Conservation (phyloP, 2,113 vertebrate genomes). For the Mirza zaza region DNA sequence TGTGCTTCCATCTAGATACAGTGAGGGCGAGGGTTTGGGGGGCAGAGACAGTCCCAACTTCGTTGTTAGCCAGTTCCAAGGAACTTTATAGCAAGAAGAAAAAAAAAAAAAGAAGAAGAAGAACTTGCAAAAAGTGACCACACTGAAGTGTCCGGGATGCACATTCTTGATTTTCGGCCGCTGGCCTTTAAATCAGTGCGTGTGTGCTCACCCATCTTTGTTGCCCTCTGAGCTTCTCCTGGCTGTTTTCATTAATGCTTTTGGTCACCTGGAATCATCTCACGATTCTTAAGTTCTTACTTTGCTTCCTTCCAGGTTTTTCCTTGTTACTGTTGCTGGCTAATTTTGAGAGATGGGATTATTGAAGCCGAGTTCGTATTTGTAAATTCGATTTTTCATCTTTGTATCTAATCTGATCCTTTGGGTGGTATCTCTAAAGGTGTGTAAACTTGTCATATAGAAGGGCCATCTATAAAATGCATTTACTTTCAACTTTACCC, state of each 20-base stretch:
- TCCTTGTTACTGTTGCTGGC: not conserved
- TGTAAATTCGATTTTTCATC: not conserved
- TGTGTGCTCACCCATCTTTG: fast-evolving
- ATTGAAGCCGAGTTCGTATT: not conserved
- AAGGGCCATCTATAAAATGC: not conserved
- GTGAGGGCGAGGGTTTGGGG: not conserved
- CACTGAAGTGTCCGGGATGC: fast-evolving
- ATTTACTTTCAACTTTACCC: not conserved
- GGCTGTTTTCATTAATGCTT: not conserved
- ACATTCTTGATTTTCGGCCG: fast-evolving
- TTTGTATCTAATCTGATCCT: not conserved
- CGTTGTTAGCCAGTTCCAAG: not conserved
- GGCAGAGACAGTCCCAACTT: not conserved
- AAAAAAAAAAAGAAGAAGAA: no score
- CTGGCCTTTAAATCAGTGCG: fast-evolving
- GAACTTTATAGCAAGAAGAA: not conserved
- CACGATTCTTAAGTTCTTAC: not conserved
- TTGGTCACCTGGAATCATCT: not conserved
- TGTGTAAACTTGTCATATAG: not conserved
- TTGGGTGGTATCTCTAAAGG: not conserved
- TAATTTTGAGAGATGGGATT: not conserved
- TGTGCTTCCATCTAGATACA: not conserved
- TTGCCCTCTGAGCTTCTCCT: not conserved
- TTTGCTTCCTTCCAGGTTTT: not conserved
- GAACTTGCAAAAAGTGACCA: not conserved